Evolutionary conservation across 1,140 invertebrate species (phyloP), one percentile per base, ranked within the genome.

Genomic region (Zaprionus kolodkinae): DNA sequence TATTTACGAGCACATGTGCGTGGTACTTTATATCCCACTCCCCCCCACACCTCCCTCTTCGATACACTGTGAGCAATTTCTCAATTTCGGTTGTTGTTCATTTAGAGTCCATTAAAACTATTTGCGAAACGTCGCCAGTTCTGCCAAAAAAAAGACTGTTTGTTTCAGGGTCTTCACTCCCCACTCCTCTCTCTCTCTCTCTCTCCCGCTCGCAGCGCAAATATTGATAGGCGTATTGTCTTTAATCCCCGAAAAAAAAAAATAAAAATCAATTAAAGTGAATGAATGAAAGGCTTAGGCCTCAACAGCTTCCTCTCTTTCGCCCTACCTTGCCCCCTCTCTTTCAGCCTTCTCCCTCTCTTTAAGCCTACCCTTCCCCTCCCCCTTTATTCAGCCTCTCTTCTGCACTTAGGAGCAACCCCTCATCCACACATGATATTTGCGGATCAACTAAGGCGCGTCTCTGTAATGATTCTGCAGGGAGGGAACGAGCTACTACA

Each of bases 211-310:
- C 71, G 62, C 72, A 62, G 12, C 48, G 33, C 69, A 76, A 76
- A 76, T 76, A 72, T 72, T 76, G 70, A 76, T 63, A 63, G 33
- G 50, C 63, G 55, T 40, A 68, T 63, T 62, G 63, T 62, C 30
- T 62, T 72, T 67, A 76, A 76, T 62, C 64, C 67, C 69, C 21
- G 21, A 30, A 30, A 30, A 30, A 30, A 30, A 30, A 30, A 30
- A 30, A 30, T 30, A 30, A 30, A 69, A 57, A 65, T 78, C 65
- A 73, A 72, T 73, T 86, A 79, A 76, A 69, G 50, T 62, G 35
- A 65, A 72, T 25, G 30, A 56, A 68, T 55, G 17, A 65, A 56
- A 38, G 15, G 25, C 12, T 55, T 38, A 25, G 12, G 36, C 45
- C 40, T 45, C 40, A 15, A 45, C 40, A 45, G 63, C 48, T 55